phyloP scores from a whole-genome alignment of 1,140 invertebrate genomes.

The Batillaria attramentaria region DNA sequence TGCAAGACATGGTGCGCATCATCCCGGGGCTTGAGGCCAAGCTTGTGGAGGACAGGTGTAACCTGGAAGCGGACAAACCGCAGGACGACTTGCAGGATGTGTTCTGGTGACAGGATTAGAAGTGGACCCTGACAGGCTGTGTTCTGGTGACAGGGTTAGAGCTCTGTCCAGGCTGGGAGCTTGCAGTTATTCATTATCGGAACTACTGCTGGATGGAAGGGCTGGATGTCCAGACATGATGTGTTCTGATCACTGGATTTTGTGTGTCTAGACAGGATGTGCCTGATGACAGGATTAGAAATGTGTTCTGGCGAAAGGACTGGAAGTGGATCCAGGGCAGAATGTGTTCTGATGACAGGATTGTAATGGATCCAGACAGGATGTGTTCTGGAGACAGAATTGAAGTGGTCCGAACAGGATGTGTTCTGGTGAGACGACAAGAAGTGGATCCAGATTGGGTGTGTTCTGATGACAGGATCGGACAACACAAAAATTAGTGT shows the following conservation, averaged over 20 bases:
- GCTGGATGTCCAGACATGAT: not conserved
- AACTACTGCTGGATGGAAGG: not conserved
- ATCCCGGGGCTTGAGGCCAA: slow-evolving; percentile 56
- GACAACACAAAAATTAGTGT: too few species aligned
- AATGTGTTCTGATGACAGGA: too few species aligned
- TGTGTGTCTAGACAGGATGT: not conserved
- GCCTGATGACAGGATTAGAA: not conserved
- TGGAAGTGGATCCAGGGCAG: too few species aligned
- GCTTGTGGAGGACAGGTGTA: slow-evolving; percentile 18
- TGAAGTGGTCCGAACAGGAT: too few species aligned
- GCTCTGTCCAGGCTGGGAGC: not conserved
- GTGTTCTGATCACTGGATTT: not conserved
- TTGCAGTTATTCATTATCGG: not conserved
- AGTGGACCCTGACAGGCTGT: too few species aligned
- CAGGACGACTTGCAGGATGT: not conserved
- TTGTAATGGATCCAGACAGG: too few species aligned
- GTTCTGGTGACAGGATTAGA: not conserved
- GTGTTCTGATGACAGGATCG: too few species aligned
- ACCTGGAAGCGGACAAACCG: not conserved
- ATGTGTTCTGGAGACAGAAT: too few species aligned
- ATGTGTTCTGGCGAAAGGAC: too few species aligned
- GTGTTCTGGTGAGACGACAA: too few species aligned
- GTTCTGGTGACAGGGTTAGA: not conserved
- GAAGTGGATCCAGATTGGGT: too few species aligned
- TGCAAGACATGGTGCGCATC: slow-evolving; percentile 51